Evolutionary conservation across 37 sponge, comb jelly and placozoan genomes (phyloP).

Genomic region (Axinella damicornis): DNA sequence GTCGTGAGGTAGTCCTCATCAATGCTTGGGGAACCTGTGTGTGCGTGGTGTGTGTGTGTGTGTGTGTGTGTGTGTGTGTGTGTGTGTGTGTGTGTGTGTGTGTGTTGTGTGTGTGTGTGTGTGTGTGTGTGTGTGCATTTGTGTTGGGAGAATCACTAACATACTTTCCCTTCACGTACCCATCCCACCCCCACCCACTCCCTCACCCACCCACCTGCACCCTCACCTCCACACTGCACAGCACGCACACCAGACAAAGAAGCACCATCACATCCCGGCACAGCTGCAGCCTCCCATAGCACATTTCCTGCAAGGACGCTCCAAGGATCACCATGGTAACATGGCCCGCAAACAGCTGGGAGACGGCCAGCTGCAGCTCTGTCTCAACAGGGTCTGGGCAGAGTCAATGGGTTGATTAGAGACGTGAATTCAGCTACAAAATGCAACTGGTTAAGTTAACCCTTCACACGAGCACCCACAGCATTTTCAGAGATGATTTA

Average conservation of each 20-base stretch:
- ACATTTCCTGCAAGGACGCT: conserved; percentile 21
- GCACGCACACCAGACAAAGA: conserved; percentile 18
- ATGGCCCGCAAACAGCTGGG: conserved; percentile 36
- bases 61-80: too few relatives aligned
- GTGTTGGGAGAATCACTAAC: background rate
- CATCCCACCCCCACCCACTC: background rate
- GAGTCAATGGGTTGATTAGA: too few relatives aligned
- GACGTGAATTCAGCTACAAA: too few relatives aligned
- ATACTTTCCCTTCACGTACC: background rate
- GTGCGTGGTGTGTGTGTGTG: background rate
- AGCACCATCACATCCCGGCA: conserved; percentile 45
- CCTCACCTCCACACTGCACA: conserved; percentile 3
- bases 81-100: conserved; percentile 1
- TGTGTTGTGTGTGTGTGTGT: conserved; percentile 22
- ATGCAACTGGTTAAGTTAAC: too few relatives aligned
- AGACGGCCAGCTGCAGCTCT: conserved; percentile 8
- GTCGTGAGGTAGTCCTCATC: background rate
- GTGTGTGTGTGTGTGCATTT: conserved; percentile 41
- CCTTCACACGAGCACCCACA: too few relatives aligned
- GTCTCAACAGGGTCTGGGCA: background rate
- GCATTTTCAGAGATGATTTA: too few relatives aligned
- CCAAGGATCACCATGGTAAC: conserved; percentile 13
- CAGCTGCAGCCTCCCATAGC: conserved; percentile 29
- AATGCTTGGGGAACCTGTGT: background rate
- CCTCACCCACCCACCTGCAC: background rate